Evolutionary conservation across 1,140 invertebrate species (phyloP), one percentile per base, ranked within the genome.

Genomic region (Magallana gigas): DNA sequence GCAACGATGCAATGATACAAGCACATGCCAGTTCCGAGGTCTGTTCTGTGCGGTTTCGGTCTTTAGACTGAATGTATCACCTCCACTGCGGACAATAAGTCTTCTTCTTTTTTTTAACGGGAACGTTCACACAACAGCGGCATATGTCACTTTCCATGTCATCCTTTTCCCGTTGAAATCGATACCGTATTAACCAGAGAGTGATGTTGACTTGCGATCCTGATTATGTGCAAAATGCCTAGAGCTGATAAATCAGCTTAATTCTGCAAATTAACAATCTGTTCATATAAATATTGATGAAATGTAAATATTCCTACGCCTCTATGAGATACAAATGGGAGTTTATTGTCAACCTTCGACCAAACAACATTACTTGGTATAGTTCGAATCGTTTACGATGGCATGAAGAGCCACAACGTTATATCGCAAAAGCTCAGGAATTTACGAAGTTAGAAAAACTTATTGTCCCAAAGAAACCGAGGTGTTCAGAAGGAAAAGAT

Each of bases 271-370:
- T 76, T 76, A 76, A 76, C 68, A 76, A 76, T 76, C 68, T 76
- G 68, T 76, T 76, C 68, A 76, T 29, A 76, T 29, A 76, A 76
- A 76, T 76, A 76, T 76, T 76, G 68, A 76, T 76, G 68, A 76
- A 76, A 12, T 76, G 68, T 76, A 76, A 76, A 76, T 76, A 76
- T 76, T 76, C 23, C 8, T 12, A 76, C 68, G 68, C 68, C 68
- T 29, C 23, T 76, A 23, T 18, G 68, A 76, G 68, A 76, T 76
- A 76, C 68, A 76, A 76, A 76, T 76, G 68, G 23, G 68, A 76
- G 68, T 76, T 76, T 12, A 29, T 29, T 76, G 68, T 36, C 68
- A 76, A 76, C 68, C 9, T 12, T 76, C 68, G 68, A 29, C 68
- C 68, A 76, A 76, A 29, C 23, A 12, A 36, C 23, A 76, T 76